Evolutionary conservation across 2,113 vertebrate genomes (phyloP).

Genomic region (Notothenia coriiceps): DNA sequence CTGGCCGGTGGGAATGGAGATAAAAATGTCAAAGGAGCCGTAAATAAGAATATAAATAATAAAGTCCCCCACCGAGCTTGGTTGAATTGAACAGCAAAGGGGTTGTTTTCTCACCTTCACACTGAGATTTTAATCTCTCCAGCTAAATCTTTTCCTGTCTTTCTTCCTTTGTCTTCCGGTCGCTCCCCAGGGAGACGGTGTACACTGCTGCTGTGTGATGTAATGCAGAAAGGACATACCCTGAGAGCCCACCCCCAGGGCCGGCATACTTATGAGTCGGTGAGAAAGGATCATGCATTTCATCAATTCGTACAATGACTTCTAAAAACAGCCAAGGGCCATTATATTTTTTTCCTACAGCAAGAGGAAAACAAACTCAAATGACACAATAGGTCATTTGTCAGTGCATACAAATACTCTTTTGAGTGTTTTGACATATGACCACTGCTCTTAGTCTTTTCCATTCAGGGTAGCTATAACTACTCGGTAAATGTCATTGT

Average conservation of each 20-base stretch:
- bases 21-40: conserved; percentile 70
- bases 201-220: conserved; percentile 38
- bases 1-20: conserved; percentile 61
- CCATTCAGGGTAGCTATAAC: neutral
- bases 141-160: conserved; percentile 64
- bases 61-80: conserved; percentile 51
- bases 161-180: conserved; percentile 49
- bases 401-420: neutral
- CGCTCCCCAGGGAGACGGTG: conserved; percentile 39
- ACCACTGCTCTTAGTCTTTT: neutral
- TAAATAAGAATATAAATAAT: conserved; percentile 78
- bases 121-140: conserved; percentile 77
- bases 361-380: neutral
- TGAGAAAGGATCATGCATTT: conserved; percentile 48
- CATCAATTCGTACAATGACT: conserved; percentile 40
- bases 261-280: conserved; percentile 20
- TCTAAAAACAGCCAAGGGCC: conserved; percentile 10
- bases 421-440: neutral
- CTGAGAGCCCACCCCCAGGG: conserved; percentile 29
- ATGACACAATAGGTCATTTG: conserved; percentile 9
- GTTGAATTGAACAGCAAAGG: conserved; percentile 63
- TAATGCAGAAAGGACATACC: conserved; percentile 33
- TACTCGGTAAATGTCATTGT: too few relatives aligned
- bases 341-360: neutral
- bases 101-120: conserved; percentile 54